These are phyloP conservation scores for Acanthoscelides obtectus DNA, from an alignment of 2,888 invertebrate genomes.

Conservation along the genomic window DNA sequence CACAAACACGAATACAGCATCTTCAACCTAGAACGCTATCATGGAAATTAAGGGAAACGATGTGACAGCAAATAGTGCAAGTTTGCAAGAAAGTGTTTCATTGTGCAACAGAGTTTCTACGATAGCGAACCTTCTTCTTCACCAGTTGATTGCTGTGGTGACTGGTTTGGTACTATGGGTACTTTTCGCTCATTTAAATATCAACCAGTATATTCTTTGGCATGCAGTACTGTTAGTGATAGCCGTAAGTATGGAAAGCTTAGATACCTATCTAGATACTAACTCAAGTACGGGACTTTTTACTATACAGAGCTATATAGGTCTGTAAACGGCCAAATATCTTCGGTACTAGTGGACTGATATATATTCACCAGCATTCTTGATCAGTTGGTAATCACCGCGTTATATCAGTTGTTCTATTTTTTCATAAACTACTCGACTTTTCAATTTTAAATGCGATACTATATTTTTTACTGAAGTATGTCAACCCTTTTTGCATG, in stretches of 20 bases:
- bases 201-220: slow-evolving; percentile 3
- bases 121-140: background rate
- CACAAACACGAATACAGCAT: background rate
- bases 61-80: background rate
- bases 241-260: slow-evolving; percentile 5
- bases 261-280: no score
- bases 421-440: no score
- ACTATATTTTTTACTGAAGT: no score
- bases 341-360: no score
- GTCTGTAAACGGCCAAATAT: no score
- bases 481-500: no score
- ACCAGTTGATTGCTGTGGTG: background rate
- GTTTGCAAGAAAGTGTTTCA: background rate
- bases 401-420: no score
- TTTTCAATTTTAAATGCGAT: no score
- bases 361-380: no score
- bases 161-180: slow-evolving; percentile 1
- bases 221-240: slow-evolving; percentile 3
- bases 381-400: no score
- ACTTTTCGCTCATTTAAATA: background rate
- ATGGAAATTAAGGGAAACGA: background rate
- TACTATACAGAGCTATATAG: no score
- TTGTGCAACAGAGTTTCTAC: background rate
- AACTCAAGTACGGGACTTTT: no score
- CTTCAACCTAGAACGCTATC: background rate